Conservation (phyloP, 1,140 invertebrate genomes). For the Goniozus legneri region DNA sequence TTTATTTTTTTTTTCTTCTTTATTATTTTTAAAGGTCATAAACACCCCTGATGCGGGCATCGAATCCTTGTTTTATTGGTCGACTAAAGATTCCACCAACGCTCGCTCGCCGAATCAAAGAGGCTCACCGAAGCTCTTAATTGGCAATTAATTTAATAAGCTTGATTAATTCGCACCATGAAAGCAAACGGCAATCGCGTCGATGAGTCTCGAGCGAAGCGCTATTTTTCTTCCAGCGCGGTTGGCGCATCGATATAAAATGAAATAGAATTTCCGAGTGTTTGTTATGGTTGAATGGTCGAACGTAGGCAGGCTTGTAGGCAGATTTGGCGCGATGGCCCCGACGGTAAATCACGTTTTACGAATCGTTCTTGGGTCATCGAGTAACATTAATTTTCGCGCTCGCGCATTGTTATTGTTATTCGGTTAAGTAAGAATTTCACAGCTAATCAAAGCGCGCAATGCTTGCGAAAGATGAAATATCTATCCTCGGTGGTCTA, state of each 20-base stretch:
- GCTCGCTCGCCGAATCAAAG: constrained; percentile 3
- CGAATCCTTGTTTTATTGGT: constrained; percentile 20
- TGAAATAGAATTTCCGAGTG: too few relatives aligned
- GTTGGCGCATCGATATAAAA: too few relatives aligned
- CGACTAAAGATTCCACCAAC: constrained; percentile 1
- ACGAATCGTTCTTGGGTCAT: too few relatives aligned
- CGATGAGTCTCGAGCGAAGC: too few relatives aligned
- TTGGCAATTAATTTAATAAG: constrained; percentile 31
- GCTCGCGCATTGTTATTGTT: neutral
- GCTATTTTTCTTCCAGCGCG: too few relatives aligned
- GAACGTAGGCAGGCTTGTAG: too few relatives aligned
- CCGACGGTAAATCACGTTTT: too few relatives aligned
- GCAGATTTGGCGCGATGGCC: too few relatives aligned
- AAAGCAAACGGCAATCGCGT: too few relatives aligned
- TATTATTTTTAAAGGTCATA: constrained; percentile 13
- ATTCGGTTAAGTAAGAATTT: constrained; percentile 16
- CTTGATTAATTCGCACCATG: constrained; percentile 13
- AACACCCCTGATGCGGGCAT: constrained; percentile 18
- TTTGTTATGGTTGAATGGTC: too few relatives aligned
- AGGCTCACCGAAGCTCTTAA: constrained; percentile 11
- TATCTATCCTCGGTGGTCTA: constrained; percentile 30
- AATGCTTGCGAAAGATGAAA: constrained; percentile 24
- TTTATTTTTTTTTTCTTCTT: constrained; percentile 9
- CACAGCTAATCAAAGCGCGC: neutral
- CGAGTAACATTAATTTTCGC: constrained; percentile 19